Conservation (phyloP, 2,113 vertebrate species). For the Leucopsar rothschildi region DNA sequence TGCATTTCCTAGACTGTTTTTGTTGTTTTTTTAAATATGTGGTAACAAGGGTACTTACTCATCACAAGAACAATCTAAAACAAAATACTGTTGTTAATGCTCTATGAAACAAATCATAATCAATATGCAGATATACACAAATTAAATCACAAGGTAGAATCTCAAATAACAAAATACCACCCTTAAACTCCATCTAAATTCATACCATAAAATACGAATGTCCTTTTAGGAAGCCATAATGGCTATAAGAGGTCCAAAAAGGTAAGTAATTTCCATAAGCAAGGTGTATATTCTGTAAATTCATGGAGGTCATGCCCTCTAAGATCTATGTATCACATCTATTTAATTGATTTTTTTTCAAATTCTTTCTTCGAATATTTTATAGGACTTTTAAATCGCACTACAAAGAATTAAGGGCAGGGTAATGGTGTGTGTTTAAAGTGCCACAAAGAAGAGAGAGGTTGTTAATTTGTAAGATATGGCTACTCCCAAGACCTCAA, state of each 20-base stretch:
- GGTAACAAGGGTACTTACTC: neutral
- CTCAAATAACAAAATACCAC: neutral
- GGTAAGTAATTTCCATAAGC: neutral
- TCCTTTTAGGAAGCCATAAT: neutral
- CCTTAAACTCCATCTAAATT: neutral
- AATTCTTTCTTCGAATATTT: neutral
- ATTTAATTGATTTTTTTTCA: slow-evolving; percentile 5
- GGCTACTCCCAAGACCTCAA: slow-evolving; percentile 37
- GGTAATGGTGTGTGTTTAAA: slow-evolving; percentile 13
- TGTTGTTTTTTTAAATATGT: neutral
- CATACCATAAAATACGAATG: neutral
- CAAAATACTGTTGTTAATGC: neutral
- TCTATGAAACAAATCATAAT: neutral
- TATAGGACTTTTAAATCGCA: neutral
- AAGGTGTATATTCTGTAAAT: neutral
- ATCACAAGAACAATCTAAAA: neutral
- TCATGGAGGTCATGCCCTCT: neutral
- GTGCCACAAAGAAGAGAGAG: neutral
- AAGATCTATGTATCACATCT: neutral
- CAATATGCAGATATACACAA: neutral
- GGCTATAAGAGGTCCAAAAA: neutral
- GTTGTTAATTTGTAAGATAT: slow-evolving; percentile 48
- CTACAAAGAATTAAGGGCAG: slow-evolving; percentile 3
- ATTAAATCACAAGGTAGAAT: neutral
- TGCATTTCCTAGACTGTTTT: neutral